Evolutionary conservation across 2,113 vertebrate species (phyloP), one percentile per base, ranked within the genome.

Genomic region (Notothenia rossii): DNA sequence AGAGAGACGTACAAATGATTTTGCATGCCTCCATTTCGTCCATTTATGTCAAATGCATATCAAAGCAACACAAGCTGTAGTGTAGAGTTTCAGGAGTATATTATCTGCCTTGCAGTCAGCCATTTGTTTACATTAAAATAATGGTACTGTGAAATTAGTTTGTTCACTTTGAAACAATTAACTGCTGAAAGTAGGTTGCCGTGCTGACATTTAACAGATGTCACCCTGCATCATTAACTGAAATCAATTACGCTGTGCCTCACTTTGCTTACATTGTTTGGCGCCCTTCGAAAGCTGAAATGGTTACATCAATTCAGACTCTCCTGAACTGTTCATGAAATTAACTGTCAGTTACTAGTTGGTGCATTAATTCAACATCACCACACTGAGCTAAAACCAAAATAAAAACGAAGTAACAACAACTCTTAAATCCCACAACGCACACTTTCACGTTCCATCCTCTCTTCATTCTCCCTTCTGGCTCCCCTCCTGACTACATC

Each of bases 301-400:
- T 48, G 10, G 18, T 54, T 55, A 36, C 69, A 49, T 40, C 13
- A 48, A 54, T 5, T 36, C 76, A 67, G 48, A 56, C 22, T 12
- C 62, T 72, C 64, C 29, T 56, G 18, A 85, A 60, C n/a, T 73
- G 48, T 77, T 61, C 46, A 63, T 43, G 10, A 60, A 55, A 62
- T 70, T 25, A 54, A 22, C 61, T 59, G 22, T 50, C 13, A 11
- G 4, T 43, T 61, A 76, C 36, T 49, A 36, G 48, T 50, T 65
- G 33, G 11, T 46, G 25, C 36, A 45, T 70, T 18, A 68, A 17
- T 64, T 56, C 10, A 45, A 58, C 3, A 77, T 56, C 29, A 56
- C 33, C 73, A 54, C 20, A 48, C 11, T 43, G 12, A 13, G 58
- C 53, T 54, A 22, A 60, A 12, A 63, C 17, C 29, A 25, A 22